These are phyloP conservation scores for Thereva unica DNA, from an alignment of 2,888 invertebrate species.

Conservation along the genomic window DNA sequence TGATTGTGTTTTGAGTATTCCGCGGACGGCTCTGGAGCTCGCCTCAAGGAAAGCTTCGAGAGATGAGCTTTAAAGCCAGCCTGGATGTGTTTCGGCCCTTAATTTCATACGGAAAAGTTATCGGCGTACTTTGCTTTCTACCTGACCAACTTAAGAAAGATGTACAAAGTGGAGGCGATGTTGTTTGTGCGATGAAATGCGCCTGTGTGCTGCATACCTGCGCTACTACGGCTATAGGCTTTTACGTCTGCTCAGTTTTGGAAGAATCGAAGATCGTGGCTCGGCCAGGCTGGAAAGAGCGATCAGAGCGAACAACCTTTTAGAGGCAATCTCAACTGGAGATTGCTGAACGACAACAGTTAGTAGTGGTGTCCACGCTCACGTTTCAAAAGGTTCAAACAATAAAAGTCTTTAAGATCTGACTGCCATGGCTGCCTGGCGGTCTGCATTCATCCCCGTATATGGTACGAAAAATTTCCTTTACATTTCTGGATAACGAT, in stretches of 20 bases:
- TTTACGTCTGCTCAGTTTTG: too few species aligned
- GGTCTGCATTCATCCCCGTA: slow-evolving; percentile 27
- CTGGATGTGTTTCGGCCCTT: too few species aligned
- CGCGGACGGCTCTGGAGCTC: too few species aligned
- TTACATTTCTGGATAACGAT: slow-evolving; percentile 29
- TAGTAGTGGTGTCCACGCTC: slow-evolving; percentile 20
- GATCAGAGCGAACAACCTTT: slow-evolving; percentile 6
- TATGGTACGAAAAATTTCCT: slow-evolving; percentile 28
- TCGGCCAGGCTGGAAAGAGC: too few species aligned
- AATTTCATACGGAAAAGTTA: slow-evolving; percentile 48
- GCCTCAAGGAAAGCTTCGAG: too few species aligned
- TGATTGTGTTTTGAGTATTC: too few species aligned
- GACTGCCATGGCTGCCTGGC: slow-evolving; percentile 18
- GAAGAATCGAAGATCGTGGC: too few species aligned
- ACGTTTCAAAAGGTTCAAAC: slow-evolving; percentile 26
- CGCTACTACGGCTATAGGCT: slow-evolving; percentile 10
- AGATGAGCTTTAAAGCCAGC: too few species aligned
- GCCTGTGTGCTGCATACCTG: background rate
- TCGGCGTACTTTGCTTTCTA: slow-evolving; percentile 44
- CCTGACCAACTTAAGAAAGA: slow-evolving; percentile 34
- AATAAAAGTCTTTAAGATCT: slow-evolving; percentile 25
- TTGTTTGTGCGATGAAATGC: background rate
- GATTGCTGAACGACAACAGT: slow-evolving; percentile 11
- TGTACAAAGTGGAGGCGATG: slow-evolving; percentile 31
- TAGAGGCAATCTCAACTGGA: slow-evolving; percentile 6